Evolutionary conservation across 2,797 vertebrate genomes (phyloP).

Genomic region (Podarcis siculus): DNA sequence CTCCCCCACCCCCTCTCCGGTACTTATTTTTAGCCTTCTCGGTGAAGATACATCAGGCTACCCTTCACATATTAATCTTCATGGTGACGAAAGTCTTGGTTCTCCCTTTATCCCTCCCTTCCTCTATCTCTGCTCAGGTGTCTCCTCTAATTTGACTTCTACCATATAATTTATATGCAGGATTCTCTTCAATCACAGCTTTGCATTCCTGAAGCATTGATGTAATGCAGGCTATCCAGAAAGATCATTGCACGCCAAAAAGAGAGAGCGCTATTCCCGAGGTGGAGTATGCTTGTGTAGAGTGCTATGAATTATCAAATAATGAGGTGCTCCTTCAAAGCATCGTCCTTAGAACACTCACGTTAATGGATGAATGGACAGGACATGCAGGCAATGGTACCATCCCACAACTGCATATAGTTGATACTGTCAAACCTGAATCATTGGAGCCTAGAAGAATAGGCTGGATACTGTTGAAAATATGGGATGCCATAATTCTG

Average conservation of each 20-base stretch:
- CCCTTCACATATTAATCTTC: conserved; percentile 66
- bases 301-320: conserved; percentile 63
- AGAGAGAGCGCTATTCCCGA: conserved; percentile 58
- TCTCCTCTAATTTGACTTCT: conserved; percentile 61
- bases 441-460: conserved; percentile 19
- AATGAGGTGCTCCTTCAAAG: conserved; percentile 66
- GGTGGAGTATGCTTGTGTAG: conserved; percentile 46
- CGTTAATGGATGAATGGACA: conserved; percentile 45
- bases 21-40: conserved; percentile 60
- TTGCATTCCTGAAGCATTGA: conserved; percentile 69
- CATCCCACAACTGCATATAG: conserved; percentile 48
- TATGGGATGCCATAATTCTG: background rate
- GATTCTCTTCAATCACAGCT: conserved; percentile 68
- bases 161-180: conserved; percentile 67
- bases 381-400: conserved; percentile 31
- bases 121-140: conserved; percentile 61
- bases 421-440: background rate
- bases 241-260: conserved; percentile 68
- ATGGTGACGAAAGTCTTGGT: conserved; percentile 60
- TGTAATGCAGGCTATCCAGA: conserved; percentile 71
- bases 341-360: conserved; percentile 54
- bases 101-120: background rate
- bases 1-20: conserved; percentile 11
- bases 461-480: conserved; percentile 37
- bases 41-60: conserved; percentile 63